phyloP scores from a whole-genome alignment of 1,140 invertebrate genomes.

The Nasonia longicornis region DNA sequence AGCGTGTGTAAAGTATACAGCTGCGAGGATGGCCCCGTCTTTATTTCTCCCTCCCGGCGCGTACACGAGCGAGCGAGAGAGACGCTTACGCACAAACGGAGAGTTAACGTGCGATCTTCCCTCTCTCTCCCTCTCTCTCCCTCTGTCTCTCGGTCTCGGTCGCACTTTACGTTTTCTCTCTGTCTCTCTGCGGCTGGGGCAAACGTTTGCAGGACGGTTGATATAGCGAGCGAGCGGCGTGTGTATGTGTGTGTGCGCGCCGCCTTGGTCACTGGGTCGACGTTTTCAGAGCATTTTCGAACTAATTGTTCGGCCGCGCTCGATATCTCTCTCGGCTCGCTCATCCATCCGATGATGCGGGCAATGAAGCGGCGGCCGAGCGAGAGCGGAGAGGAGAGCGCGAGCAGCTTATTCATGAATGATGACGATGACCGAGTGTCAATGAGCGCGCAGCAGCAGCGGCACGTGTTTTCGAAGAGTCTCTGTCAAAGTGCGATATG shows the following conservation, averaged over 20 bases:
- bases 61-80: neutral
- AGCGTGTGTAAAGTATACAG: neutral
- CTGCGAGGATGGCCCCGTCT: conserved; percentile 14
- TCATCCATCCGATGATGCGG: neutral
- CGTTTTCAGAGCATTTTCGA: conserved; percentile 59
- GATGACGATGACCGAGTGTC: conserved; percentile 19
- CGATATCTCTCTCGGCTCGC: conserved; percentile 4
- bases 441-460: neutral
- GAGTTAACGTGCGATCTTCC: conserved; percentile 39
- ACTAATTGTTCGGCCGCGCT: conserved; percentile 51
- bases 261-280: conserved; percentile 58
- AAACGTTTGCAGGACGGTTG: conserved; percentile 63
- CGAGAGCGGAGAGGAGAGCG: neutral
- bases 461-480: neutral
- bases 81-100: conserved; percentile 42
- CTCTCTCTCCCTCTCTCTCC: conserved; percentile 28
- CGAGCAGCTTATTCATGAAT: conserved; percentile 19
- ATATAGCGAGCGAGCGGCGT: conserved; percentile 18
- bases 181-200: conserved; percentile 59
- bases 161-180: conserved; percentile 11
- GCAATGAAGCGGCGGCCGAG: neutral
- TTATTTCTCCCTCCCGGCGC: neutral
- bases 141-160: neutral
- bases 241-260: neutral
- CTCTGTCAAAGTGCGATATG: neutral